Percentiles rank a stretch among this genome's conserved stretches.
These are phyloP conservation scores for Chymomyza caudatula DNA, from an alignment of 2,888 invertebrate species.

Conservation along the genomic window DNA sequence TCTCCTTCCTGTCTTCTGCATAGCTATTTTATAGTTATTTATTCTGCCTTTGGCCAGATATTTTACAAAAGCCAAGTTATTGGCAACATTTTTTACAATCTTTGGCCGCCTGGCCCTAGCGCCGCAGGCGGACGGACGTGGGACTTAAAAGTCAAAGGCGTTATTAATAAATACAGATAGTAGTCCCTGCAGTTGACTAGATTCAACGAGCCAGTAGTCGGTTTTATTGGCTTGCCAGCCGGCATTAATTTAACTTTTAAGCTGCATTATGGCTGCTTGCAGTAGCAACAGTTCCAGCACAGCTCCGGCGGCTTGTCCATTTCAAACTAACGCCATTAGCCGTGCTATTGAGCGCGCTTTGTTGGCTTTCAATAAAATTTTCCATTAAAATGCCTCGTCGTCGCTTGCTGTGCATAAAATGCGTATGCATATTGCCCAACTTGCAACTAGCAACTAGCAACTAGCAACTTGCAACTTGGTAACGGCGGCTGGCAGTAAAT, in stretches of 20 bases:
- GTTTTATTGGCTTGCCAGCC: slow-evolving; percentile 23
- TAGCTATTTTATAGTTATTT: slow-evolving; percentile 53
- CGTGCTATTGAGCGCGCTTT: slow-evolving; percentile 68
- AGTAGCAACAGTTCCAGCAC: slow-evolving; percentile 13
- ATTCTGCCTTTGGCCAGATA: slow-evolving; percentile 61
- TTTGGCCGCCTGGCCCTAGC: slow-evolving; percentile 8
- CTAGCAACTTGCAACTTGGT: slow-evolving; percentile 58
- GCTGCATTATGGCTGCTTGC: slow-evolving; percentile 48
- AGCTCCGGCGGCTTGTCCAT: slow-evolving; percentile 21
- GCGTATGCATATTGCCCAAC: slow-evolving; percentile 65
- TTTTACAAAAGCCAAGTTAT: slow-evolving; percentile 59
- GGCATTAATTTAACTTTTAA: slow-evolving; percentile 57
- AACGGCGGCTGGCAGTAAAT: slow-evolving; percentile 63
- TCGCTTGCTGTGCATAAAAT: slow-evolving; percentile 50
- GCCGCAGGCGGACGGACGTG: slow-evolving; percentile 14
- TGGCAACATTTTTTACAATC: slow-evolving; percentile 32
- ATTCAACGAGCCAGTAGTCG: neutral
- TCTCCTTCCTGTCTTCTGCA: neutral
- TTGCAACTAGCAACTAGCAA: slow-evolving; percentile 23
- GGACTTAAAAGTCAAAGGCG: slow-evolving; percentile 27
- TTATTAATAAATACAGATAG: slow-evolving; percentile 27
- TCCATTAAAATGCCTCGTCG: slow-evolving; percentile 57
- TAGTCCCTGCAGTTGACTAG: too few relatives aligned
- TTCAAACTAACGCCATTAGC: slow-evolving; percentile 69
- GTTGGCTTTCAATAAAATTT: slow-evolving; percentile 71